These are phyloP conservation scores for Asarcornis scutulata DNA, from an alignment of 2,113 vertebrate genomes.

Conservation along the genomic window DNA sequence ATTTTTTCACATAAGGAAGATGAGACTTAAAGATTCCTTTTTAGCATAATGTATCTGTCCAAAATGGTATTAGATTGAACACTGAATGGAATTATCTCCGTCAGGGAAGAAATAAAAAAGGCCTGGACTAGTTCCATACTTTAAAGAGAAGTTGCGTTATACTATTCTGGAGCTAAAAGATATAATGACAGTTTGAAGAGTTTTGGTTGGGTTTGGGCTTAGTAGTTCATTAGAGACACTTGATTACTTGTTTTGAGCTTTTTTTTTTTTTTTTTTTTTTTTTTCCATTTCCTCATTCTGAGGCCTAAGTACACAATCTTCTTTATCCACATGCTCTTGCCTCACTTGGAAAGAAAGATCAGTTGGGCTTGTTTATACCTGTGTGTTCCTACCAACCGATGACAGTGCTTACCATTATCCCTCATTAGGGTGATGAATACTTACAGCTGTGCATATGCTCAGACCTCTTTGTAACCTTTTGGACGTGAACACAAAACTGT, in stretches of 20 bases:
- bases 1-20: background rate
- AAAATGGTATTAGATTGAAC: background rate
- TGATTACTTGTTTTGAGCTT: background rate
- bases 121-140: background rate
- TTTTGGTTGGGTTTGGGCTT: background rate
- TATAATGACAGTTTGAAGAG: background rate
- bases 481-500: background rate
- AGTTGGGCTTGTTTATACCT: background rate
- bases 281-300: background rate
- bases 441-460: background rate
- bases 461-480: background rate
- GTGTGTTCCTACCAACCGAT: accelerated
- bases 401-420: too few relatives aligned
- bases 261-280: background rate
- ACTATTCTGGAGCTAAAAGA: background rate
- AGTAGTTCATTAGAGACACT: background rate
- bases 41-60: background rate
- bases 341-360: background rate
- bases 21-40: background rate
- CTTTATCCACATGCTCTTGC: background rate
- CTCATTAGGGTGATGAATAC: background rate
- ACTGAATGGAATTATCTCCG: background rate
- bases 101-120: background rate
- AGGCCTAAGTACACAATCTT: background rate
- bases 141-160: background rate